Percentiles rank a stretch among this genome's conserved stretches.
Evolutionary conservation across 2,888 invertebrate genomes (phyloP).

Genomic region (Rotaria socialis): DNA sequence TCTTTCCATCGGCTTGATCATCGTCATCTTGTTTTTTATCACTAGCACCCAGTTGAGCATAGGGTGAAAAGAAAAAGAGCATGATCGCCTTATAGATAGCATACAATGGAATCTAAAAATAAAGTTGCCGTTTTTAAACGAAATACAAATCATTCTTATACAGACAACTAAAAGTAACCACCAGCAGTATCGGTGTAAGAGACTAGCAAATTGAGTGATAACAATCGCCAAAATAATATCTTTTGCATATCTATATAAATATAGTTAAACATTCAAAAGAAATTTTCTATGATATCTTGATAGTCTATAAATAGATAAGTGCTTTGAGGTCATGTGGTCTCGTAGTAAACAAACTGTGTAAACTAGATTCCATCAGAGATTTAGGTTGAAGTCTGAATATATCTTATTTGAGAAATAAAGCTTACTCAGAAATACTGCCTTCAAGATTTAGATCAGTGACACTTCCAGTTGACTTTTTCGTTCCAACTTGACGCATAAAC

Average conservation of each 20-base stretch:
- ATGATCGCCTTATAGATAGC: not conserved
- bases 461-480: not conserved
- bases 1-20: not conserved
- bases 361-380: too few species aligned
- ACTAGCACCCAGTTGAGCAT: not conserved
- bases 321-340: too few species aligned
- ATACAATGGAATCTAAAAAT: slow-evolving; percentile 2
- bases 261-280: too few species aligned
- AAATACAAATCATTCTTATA: not conserved
- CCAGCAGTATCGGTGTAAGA: not conserved
- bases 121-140: not conserved
- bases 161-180: not conserved
- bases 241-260: not conserved
- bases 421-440: not conserved
- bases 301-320: too few species aligned
- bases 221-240: not conserved
- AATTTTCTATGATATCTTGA: too few species aligned
- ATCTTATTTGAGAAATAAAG: not conserved
- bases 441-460: not conserved
- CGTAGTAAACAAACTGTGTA: too few species aligned
- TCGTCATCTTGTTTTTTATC: not conserved
- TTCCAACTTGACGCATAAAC: not conserved
- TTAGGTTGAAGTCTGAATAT: too few species aligned
- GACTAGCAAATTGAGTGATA: not conserved
- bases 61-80: not conserved